A percentile compares a stretch with the other conserved stretches of the same genome.
Evolutionary conservation across 2,113 vertebrate species (phyloP).

Genomic region (Mobula hypostoma): DNA sequence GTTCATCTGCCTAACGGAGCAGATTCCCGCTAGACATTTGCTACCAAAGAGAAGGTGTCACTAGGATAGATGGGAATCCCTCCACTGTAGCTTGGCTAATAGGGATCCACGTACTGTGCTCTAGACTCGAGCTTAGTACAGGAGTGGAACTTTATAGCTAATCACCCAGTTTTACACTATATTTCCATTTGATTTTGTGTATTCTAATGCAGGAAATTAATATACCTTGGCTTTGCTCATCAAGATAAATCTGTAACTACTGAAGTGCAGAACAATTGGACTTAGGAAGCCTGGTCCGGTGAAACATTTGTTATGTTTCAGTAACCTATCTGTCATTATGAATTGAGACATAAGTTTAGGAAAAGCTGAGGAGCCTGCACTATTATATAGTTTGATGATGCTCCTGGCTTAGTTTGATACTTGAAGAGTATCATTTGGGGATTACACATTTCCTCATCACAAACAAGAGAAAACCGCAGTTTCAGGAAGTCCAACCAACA

Average conservation of each 20-base stretch:
- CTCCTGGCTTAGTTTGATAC: neutral
- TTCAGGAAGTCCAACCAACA: no score
- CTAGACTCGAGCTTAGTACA: neutral
- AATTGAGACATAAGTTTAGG: neutral
- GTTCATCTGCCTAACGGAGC: neutral
- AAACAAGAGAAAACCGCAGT: no score
- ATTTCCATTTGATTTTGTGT: neutral
- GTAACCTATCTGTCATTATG: neutral
- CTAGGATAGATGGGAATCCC: no score
- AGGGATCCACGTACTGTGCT: no score
- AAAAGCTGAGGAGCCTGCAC: no score
- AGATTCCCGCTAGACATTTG: neutral
- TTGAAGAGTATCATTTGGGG: neutral
- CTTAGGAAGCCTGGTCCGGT: neutral
- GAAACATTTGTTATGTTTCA: neutral
- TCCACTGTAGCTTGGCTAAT: neutral
- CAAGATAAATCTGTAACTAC: neutral
- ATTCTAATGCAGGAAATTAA: neutral
- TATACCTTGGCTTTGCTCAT: neutral
- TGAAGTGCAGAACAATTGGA: neutral
- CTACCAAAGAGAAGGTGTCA: neutral
- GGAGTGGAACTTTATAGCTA: neutral
- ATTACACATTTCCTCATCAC: neutral
- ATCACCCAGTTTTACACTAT: neutral
- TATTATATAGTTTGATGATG: neutral